Percentiles rank a stretch among this genome's conserved stretches.
These are phyloP conservation scores for Poeciliopsis paucimaculata DNA, from an alignment of 2,797 vertebrate species.

Conservation along the genomic window DNA sequence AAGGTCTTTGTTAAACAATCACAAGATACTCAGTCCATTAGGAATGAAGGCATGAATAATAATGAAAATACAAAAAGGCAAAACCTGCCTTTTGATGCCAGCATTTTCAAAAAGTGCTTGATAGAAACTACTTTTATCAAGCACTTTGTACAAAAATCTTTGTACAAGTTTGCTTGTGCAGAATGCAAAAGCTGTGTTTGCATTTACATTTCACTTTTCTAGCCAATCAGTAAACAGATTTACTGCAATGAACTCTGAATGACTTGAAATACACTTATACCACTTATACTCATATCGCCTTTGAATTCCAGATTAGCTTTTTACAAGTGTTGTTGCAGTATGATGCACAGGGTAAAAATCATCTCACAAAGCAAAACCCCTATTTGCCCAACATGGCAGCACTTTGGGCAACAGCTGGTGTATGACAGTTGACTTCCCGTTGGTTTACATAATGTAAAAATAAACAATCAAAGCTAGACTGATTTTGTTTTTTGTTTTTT, in stretches of 20 bases:
- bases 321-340: not conserved
- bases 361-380: slow-evolving; percentile 25
- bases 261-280: slow-evolving; percentile 15
- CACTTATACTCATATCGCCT: slow-evolving; percentile 17
- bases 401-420: slow-evolving; percentile 51
- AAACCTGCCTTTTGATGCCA: not conserved
- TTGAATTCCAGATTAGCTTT: slow-evolving; percentile 17
- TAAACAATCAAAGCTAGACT: slow-evolving; percentile 41
- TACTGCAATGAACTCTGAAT: slow-evolving; percentile 35
- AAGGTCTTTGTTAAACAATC: not conserved
- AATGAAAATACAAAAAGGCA: not conserved
- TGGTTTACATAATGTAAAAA: slow-evolving; percentile 50
- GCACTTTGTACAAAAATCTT: slow-evolving; percentile 1
- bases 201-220: slow-evolving; percentile 27
- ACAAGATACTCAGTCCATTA: not conserved
- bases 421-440: slow-evolving; percentile 35
- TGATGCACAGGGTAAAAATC: slow-evolving; percentile 29
- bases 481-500: too few relatives aligned
- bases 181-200: slow-evolving; percentile 8
- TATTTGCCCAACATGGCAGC: slow-evolving; percentile 37
- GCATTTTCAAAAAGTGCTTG: not conserved
- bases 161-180: slow-evolving; percentile 7
- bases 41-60: not conserved
- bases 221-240: slow-evolving; percentile 24
- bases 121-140: not conserved